phyloP scores from a whole-genome alignment of 2,113 vertebrate genomes.

The Actinemys pallida region DNA sequence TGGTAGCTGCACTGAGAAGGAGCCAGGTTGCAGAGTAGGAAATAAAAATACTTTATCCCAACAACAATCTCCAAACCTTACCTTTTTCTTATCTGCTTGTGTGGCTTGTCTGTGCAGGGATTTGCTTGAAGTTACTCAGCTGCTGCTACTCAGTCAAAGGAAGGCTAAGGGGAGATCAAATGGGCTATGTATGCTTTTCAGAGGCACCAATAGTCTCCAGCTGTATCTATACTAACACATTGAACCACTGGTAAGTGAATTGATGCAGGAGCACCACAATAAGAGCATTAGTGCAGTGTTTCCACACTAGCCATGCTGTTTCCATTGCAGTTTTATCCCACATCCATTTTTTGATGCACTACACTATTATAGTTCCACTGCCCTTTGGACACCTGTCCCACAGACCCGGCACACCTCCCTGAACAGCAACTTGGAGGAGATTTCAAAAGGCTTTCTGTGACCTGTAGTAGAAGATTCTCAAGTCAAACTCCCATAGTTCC shows the following conservation, averaged over 20 bases:
- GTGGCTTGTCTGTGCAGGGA: accelerated
- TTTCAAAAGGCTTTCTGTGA: slow-evolving; percentile 45
- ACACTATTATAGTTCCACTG: neutral
- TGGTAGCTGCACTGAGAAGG: neutral
- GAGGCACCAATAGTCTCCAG: neutral
- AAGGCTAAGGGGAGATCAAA: neutral
- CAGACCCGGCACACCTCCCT: slow-evolving; percentile 35
- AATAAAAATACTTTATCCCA: neutral
- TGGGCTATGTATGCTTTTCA: neutral
- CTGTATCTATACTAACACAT: neutral
- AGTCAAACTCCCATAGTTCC: slow-evolving; percentile 32
- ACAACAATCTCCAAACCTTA: neutral
- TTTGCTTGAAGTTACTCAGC: neutral
- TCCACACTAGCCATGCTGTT: neutral
- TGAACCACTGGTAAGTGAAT: neutral
- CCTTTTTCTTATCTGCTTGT: neutral
- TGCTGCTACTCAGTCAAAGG: neutral
- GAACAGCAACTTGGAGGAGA: slow-evolving; percentile 42
- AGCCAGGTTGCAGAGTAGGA: neutral
- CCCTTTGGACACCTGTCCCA: neutral
- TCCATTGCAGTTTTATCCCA: neutral
- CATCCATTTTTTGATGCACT: neutral
- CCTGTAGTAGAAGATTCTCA: neutral
- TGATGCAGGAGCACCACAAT: neutral
- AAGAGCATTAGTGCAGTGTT: neutral